These are phyloP conservation scores for Pseudoatta argentina DNA, from an alignment of 1,140 invertebrate genomes.

Conservation along the genomic window DNA sequence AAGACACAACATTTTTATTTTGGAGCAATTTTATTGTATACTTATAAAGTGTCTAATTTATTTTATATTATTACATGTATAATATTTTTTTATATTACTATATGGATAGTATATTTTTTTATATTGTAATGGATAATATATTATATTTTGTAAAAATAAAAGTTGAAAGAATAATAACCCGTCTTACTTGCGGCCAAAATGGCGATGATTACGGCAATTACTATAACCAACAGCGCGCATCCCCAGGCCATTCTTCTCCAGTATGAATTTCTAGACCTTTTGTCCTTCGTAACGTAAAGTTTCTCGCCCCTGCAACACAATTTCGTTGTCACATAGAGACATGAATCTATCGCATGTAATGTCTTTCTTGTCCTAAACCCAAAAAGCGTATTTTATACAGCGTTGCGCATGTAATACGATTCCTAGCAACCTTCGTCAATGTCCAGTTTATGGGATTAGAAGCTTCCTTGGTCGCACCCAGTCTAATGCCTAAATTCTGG, in stretches of 20 bases:
- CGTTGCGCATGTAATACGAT: conserved; percentile 67
- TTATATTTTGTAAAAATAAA: neutral
- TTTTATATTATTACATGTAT: neutral
- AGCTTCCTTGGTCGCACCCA: conserved; percentile 71
- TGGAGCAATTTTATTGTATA: neutral
- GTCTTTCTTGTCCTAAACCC: conserved; percentile 69
- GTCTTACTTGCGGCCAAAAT: conserved; percentile 90
- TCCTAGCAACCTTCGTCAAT: conserved; percentile 69
- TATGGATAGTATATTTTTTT: conserved; percentile 19
- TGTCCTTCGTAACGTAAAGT: conserved; percentile 93
- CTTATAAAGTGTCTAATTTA: neutral
- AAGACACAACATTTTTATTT: conserved; percentile 14
- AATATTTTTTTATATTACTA: no score
- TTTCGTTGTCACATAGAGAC: conserved; percentile 55
- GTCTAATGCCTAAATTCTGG: conserved; percentile 50
- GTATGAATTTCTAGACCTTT: conserved; percentile 89
- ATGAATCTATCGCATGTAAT: neutral
- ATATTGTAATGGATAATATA: neutral
- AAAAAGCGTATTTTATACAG: conserved; percentile 75
- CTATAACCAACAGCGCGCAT: conserved; percentile 87
- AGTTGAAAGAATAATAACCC: neutral
- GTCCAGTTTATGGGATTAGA: conserved; percentile 70
- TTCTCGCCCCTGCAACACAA: conserved; percentile 92
- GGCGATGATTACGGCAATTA: conserved; percentile 89
- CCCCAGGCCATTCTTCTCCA: conserved; percentile 90